phyloP scores from a whole-genome alignment of 2,888 invertebrate species.

The Dusona sp. region DNA sequence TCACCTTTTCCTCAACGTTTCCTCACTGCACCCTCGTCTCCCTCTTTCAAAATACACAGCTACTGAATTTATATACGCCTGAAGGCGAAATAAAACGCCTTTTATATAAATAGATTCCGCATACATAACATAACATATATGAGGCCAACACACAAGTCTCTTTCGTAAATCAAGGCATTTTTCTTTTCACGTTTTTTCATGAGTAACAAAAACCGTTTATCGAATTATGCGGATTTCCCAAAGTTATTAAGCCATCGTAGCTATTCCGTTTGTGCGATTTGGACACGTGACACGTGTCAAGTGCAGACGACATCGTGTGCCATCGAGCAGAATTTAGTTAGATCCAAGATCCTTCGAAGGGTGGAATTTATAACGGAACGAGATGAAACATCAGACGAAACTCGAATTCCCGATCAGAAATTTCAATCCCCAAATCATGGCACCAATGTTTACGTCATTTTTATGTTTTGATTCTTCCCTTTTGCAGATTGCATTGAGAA shows the following conservation, averaged over 20 bases:
- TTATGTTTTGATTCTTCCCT: background rate
- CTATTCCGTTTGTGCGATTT: conserved; percentile 61
- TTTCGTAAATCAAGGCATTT: conserved; percentile 40
- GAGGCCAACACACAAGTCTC: background rate
- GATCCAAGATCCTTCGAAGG: conserved; percentile 39
- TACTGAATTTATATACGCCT: conserved; percentile 63
- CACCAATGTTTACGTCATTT: too few relatives aligned
- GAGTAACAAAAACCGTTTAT: conserved; percentile 58
- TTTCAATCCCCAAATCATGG: too few relatives aligned
- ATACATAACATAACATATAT: background rate
- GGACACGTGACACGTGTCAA: conserved; percentile 67
- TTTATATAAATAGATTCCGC: conserved; percentile 53
- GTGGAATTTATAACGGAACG: conserved; percentile 53
- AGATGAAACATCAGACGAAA: conserved; percentile 9
- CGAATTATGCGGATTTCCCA: conserved; percentile 67
- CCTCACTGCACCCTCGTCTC: conserved; percentile 38
- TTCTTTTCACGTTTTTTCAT: conserved; percentile 7
- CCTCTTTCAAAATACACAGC: conserved; percentile 56
- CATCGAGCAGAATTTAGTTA: conserved; percentile 33
- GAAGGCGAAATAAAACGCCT: conserved; percentile 59
- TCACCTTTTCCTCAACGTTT: conserved; percentile 59
- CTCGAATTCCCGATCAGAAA: too few relatives aligned
- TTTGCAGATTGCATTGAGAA: conserved; percentile 12
- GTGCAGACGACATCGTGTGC: conserved; percentile 53
- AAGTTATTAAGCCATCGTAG: conserved; percentile 56